Percentiles rank a stretch among this genome's conserved stretches.
These are phyloP conservation scores for Elgonia sp. DNA, from an alignment of 2,888 invertebrate species.

Conservation along the genomic window DNA sequence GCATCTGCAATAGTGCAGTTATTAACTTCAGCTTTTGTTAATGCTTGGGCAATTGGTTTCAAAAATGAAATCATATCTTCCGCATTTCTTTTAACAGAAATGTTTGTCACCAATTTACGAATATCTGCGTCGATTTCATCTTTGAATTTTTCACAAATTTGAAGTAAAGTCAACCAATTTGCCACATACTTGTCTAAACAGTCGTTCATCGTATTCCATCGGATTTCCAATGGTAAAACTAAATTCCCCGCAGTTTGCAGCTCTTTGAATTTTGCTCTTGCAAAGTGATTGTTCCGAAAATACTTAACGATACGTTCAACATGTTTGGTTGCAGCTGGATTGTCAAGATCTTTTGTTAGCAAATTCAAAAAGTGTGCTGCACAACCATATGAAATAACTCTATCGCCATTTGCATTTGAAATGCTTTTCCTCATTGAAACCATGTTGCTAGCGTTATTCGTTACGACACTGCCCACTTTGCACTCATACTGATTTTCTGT, in stretches of 20 bases:
- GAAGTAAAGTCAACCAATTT: slow-evolving; percentile 16
- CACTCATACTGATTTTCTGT: slow-evolving; percentile 41
- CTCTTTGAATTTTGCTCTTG: slow-evolving; percentile 41
- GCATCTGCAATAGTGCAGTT: slow-evolving; percentile 45
- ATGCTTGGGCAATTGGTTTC: slow-evolving; percentile 40
- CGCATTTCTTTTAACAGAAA: slow-evolving; percentile 24
- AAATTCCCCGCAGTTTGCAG: slow-evolving; percentile 7
- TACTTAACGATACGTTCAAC: slow-evolving; percentile 39
- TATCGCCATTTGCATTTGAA: slow-evolving; percentile 16
- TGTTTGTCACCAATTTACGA: slow-evolving; percentile 28
- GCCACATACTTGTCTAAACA: slow-evolving; percentile 31
- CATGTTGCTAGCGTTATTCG: slow-evolving; percentile 52
- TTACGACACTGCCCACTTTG: slow-evolving; percentile 41
- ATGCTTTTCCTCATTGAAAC: slow-evolving; percentile 29
- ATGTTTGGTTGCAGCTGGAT: slow-evolving; percentile 36
- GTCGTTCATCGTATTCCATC: slow-evolving; percentile 49
- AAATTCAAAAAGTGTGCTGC: slow-evolving; percentile 53
- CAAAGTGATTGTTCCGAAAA: slow-evolving; percentile 48
- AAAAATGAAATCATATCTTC: slow-evolving; percentile 29
- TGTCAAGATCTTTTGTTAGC: slow-evolving; percentile 48
- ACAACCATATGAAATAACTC: slow-evolving; percentile 44
- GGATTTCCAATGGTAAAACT: slow-evolving; percentile 30
- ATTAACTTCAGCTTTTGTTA: slow-evolving; percentile 15
- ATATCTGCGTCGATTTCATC: slow-evolving; percentile 35
- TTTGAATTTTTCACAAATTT: slow-evolving; percentile 36